These are phyloP conservation scores for Delphinus delphis DNA, from an alignment of 2,113 vertebrate genomes.

Conservation along the genomic window DNA sequence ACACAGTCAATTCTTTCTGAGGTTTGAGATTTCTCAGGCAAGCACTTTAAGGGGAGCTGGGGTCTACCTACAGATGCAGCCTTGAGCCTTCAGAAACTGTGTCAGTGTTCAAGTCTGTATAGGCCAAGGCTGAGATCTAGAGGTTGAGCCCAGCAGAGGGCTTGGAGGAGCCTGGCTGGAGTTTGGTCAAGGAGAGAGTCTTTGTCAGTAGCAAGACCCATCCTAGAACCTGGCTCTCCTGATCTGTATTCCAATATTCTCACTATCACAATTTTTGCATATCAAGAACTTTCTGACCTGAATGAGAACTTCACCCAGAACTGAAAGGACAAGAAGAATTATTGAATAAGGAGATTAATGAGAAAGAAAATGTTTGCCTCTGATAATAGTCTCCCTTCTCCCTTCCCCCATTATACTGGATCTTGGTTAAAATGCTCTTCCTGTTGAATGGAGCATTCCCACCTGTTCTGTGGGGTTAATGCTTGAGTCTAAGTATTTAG, in stretches of 20 bases:
- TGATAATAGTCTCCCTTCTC: neutral
- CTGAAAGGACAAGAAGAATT: neutral
- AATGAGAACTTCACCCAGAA: neutral
- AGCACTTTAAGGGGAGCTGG: neutral
- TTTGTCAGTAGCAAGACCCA: neutral
- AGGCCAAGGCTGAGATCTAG: neutral
- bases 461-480: neutral
- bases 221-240: neutral
- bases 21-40: neutral
- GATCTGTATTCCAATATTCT: neutral
- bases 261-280: neutral
- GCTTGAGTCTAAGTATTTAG: neutral
- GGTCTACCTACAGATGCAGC: neutral
- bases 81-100: neutral
- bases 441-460: neutral
- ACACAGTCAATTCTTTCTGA: neutral
- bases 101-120: neutral
- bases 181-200: neutral
- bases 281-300: neutral
- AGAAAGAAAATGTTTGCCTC: neutral
- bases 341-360: neutral
- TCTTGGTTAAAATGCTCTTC: neutral
- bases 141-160: neutral
- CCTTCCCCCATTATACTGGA: too few species aligned
- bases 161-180: neutral